A percentile compares a stretch with the other conserved stretches of the same genome.
Evolutionary conservation across 2,113 vertebrate species (phyloP).

Genomic region (Gopherus flavomarginatus): DNA sequence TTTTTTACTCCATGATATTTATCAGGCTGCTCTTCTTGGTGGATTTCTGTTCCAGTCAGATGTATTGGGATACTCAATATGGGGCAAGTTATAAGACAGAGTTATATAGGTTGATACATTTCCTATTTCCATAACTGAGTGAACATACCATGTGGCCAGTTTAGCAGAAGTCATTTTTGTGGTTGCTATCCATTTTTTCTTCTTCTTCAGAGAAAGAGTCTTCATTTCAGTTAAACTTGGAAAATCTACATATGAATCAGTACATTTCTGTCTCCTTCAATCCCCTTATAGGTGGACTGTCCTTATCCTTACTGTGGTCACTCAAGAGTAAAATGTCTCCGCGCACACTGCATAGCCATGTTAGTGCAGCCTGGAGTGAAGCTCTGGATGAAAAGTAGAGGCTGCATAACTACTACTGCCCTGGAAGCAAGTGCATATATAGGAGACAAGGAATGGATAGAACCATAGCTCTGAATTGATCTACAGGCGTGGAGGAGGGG

Average conservation of each 20-base stretch:
- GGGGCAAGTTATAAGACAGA: not conserved
- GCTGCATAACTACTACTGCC: not conserved
- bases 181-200: not conserved
- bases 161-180: not conserved
- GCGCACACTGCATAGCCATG: not conserved
- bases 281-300: not conserved
- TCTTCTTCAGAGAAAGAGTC: not conserved
- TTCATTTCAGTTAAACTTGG: not conserved
- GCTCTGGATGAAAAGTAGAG: not conserved
- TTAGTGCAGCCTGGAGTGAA: not conserved
- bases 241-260: not conserved
- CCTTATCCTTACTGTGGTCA: accelerated
- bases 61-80: accelerated
- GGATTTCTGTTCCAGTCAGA: not conserved
- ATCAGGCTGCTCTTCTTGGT: not conserved
- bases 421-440: accelerated
- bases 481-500: accelerated
- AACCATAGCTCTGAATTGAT: not conserved
- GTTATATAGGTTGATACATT: accelerated
- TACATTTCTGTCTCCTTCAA: accelerated
- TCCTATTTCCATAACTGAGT: not conserved
- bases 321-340: not conserved
- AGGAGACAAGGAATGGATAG: accelerated
- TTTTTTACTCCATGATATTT: accelerated
- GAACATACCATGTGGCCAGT: accelerated